phyloP scores from a whole-genome alignment of 2,888 invertebrate species.

The Orthonevra nobilis region DNA sequence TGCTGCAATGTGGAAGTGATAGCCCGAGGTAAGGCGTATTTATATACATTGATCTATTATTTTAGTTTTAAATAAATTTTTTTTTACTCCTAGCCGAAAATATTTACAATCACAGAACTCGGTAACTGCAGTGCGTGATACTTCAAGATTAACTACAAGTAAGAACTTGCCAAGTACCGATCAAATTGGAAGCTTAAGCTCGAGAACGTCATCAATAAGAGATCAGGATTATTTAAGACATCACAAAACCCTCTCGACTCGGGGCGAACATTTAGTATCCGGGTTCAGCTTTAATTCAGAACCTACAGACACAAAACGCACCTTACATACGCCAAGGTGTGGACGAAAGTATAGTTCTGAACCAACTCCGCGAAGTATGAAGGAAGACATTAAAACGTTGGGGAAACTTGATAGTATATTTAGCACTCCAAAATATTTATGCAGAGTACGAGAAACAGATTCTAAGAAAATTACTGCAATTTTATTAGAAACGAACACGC shows the following conservation, averaged over 20 bases:
- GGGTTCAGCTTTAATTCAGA: conserved; percentile 29
- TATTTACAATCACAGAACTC: conserved; percentile 14
- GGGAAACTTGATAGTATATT: conserved; percentile 87
- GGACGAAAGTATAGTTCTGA: conserved; percentile 26
- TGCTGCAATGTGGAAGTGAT: conserved; percentile 78
- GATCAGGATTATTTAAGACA: conserved; percentile 50
- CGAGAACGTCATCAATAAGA: conserved; percentile 32
- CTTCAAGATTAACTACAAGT: conserved; percentile 2
- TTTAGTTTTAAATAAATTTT: too few relatives aligned
- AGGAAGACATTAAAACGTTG: conserved; percentile 76
- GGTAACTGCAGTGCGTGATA: conserved; percentile 13
- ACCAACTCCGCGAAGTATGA: conserved; percentile 76
- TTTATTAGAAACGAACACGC: conserved; percentile 89
- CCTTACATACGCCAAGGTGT: neutral
- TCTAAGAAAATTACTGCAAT: conserved; percentile 90
- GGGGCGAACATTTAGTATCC: conserved; percentile 50
- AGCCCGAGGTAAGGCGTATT: conserved; percentile 76
- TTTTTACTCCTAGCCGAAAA: conserved; percentile 29
- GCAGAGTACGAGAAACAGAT: conserved; percentile 85
- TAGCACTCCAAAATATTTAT: conserved; percentile 84
- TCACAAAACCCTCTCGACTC: conserved; percentile 59
- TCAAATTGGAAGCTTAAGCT: conserved; percentile 19
- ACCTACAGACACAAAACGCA: conserved; percentile 13
- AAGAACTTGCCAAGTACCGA: conserved; percentile 4
- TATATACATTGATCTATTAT: neutral